Conservation (phyloP, 2,113 vertebrate genomes). For the Bos javanicus region DNA sequence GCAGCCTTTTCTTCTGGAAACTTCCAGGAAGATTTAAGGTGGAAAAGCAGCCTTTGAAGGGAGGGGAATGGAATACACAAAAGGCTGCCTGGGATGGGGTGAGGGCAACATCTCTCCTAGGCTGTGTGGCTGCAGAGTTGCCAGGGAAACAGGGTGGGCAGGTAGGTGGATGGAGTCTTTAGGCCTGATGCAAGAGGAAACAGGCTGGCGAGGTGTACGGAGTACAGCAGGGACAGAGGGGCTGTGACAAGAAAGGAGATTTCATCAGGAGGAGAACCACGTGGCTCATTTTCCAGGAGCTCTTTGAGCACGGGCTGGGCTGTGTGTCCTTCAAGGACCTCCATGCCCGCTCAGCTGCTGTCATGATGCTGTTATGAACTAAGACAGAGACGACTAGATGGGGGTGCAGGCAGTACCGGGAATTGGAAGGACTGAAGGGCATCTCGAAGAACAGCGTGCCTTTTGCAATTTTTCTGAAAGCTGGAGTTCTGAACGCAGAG, state of each 20-base stretch:
- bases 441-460: background rate
- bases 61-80: background rate
- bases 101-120: accelerated
- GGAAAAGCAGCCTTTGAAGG: background rate
- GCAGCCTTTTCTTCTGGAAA: background rate
- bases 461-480: background rate
- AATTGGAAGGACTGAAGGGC: background rate
- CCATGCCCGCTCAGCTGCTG: accelerated
- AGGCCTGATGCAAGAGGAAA: background rate
- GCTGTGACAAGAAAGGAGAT: accelerated
- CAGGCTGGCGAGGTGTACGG: accelerated
- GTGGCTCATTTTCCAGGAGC: accelerated
- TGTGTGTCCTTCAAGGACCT: background rate
- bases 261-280: background rate
- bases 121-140: background rate
- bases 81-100: accelerated
- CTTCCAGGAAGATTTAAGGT: background rate
- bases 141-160: background rate
- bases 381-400: accelerated
- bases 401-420: accelerated
- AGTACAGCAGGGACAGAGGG: no score
- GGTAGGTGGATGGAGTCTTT: background rate
- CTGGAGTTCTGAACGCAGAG: background rate
- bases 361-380: background rate
- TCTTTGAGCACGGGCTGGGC: background rate